Percentiles rank a stretch among this genome's conserved stretches.
phyloP scores from a whole-genome alignment of 2,888 invertebrate genomes.

The Eupithecia subumbrata region DNA sequence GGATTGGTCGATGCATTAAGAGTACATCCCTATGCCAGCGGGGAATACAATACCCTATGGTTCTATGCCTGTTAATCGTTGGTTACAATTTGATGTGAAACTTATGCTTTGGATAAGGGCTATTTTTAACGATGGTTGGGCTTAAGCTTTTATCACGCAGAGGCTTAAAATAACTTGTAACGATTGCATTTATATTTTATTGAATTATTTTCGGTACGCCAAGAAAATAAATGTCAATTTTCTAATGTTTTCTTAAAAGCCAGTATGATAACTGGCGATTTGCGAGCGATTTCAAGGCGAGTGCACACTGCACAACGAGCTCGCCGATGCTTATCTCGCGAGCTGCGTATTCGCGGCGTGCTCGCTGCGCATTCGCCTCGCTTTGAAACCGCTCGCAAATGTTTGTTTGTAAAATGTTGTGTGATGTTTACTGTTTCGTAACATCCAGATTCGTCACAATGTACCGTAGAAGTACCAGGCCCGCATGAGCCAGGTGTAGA shows the following conservation, averaged over 20 bases:
- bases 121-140: constrained; percentile 12
- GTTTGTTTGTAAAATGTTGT: background rate
- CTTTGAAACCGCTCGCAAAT: no score
- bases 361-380: no score
- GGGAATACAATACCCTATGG: constrained; percentile 56
- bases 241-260: background rate
- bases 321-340: no score
- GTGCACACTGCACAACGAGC: no score
- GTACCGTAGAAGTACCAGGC: constrained; percentile 52
- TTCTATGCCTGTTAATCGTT: constrained; percentile 68
- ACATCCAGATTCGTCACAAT: constrained; percentile 49
- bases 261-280: no score
- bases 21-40: constrained; percentile 65
- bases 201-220: background rate
- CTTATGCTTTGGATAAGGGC: constrained; percentile 44
- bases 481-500: constrained; percentile 82
- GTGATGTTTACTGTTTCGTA: constrained; percentile 10
- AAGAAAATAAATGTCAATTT: background rate
- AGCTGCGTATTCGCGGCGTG: no score
- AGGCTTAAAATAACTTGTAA: background rate
- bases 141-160: background rate
- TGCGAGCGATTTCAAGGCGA: no score
- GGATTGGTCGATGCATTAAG: constrained; percentile 71
- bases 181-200: background rate
- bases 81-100: constrained; percentile 59